Evolutionary conservation across 2,888 invertebrate species (phyloP).

Genomic region (Notocelia uddmanniana): DNA sequence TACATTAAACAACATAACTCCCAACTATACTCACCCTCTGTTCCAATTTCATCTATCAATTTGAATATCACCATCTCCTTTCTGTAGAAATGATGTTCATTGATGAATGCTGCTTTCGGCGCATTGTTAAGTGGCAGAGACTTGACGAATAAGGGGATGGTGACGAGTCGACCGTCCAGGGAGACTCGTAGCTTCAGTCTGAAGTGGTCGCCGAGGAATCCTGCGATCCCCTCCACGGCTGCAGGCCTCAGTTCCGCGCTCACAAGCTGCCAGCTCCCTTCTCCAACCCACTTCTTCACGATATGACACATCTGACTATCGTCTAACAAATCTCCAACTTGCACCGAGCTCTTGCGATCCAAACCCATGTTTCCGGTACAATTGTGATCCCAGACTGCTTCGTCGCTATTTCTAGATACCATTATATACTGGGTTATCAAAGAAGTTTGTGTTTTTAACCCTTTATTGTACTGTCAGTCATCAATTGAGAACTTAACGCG

Average conservation of each 20-base stretch:
- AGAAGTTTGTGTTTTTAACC: slow-evolving; percentile 18
- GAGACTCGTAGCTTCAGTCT: slow-evolving; percentile 58
- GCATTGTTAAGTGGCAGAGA: slow-evolving; percentile 63
- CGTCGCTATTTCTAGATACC: background rate
- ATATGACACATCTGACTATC: slow-evolving; percentile 60
- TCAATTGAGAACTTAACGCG: slow-evolving; percentile 9
- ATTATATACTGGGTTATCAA: slow-evolving; percentile 23
- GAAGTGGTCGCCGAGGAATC: slow-evolving; percentile 74
- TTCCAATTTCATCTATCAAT: slow-evolving; percentile 63
- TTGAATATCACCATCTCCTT: slow-evolving; percentile 68
- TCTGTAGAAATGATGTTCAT: slow-evolving; percentile 60
- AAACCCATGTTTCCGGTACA: slow-evolving; percentile 21
- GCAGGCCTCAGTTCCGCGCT: slow-evolving; percentile 59
- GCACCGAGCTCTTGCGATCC: slow-evolving; percentile 35
- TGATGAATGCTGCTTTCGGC: slow-evolving; percentile 69
- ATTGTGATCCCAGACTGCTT: slow-evolving; percentile 14
- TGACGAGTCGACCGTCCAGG: slow-evolving; percentile 49
- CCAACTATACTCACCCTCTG: slow-evolving; percentile 25
- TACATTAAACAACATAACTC: too few relatives aligned
- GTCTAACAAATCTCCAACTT: slow-evolving; percentile 57
- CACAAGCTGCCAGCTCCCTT: slow-evolving; percentile 51
- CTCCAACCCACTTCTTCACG: slow-evolving; percentile 52
- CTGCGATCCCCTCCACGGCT: slow-evolving; percentile 62
- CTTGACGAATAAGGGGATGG: slow-evolving; percentile 69
- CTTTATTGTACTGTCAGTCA: slow-evolving; percentile 27